Base-by-base conservation (phyloP, 2,113 vertebrate species). In the Neofelis nebulosa region DNA sequence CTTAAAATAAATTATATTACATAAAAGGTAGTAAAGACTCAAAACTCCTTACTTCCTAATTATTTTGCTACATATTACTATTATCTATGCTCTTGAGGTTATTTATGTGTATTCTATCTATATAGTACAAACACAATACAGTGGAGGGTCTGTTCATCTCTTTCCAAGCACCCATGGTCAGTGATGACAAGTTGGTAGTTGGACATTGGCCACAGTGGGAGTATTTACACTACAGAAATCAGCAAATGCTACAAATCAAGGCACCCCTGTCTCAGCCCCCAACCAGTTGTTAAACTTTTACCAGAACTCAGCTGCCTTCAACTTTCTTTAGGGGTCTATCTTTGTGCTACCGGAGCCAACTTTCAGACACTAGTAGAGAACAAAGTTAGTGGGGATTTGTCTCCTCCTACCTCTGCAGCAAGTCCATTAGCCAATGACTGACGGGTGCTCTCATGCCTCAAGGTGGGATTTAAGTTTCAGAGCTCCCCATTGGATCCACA, bases 11-110 rank as follows among this genome's bases (percentile, higher is more conserved):
- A 65, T 82, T 27, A 68, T 50, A 89, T 87, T 48, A 74, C 10
- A 57, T 50, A 73, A 90, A 96, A 96, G 29, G 27, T 31, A 91
- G 66, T 16, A 80, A 97, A 85, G 41, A 36, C 14, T 66, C 38
- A 85, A 63, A 97, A 93, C 15, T 63, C 50, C 41, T 45, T 10
- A 36, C 23, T 89, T 55, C 15, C 76, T 38, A 90, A 89, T 79
- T 88, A 89, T 94, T 98, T 97, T 95, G n/a, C 78, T 82, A 33
- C 71, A 55, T 45, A 57, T n/a, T 74, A 78, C 68, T 66, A 76
- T 85, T 41, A 90, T 63, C 89, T 88, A 21, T 81, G 27, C 19
- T 91, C 68, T 86, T 63, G 74, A 79, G 19, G 27, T 93, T 81
- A 81, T 91, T 86, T 82, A 33, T 41, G 12, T 68, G n/a, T 85